phyloP scores from a whole-genome alignment of 2,888 invertebrate genomes.

The Drosophila algonquin region DNA sequence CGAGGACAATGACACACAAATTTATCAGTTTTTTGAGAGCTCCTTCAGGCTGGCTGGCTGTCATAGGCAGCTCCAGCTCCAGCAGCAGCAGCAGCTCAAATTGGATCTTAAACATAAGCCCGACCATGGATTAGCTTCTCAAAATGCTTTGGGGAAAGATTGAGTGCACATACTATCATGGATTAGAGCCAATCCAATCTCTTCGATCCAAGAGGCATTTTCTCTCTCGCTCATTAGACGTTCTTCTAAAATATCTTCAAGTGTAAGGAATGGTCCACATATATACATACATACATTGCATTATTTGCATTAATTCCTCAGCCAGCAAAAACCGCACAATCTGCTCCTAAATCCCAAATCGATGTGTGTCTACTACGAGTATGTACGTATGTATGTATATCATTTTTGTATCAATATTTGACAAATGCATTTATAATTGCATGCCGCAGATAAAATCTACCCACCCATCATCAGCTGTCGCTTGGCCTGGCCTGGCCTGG shows the following conservation, averaged over 20 bases:
- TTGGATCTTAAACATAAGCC: too few relatives aligned
- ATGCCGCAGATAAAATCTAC: slow-evolving; percentile 50
- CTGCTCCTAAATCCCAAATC: slow-evolving; percentile 1
- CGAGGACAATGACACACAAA: too few relatives aligned
- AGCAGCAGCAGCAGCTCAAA: too few relatives aligned
- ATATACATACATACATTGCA: slow-evolving; percentile 39
- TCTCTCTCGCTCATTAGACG: too few relatives aligned
- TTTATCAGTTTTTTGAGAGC: too few relatives aligned
- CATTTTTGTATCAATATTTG: slow-evolving; percentile 52
- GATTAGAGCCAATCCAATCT: too few relatives aligned
- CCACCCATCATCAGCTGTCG: slow-evolving; percentile 5
- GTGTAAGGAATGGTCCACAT: neutral
- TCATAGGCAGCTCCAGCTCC: too few relatives aligned
- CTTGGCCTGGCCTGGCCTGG: slow-evolving; percentile 3
- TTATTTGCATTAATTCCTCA: slow-evolving; percentile 53
- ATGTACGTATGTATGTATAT: slow-evolving; percentile 4
- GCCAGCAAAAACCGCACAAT: slow-evolving; percentile 33
- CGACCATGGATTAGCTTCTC: too few relatives aligned
- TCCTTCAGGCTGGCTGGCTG: too few relatives aligned
- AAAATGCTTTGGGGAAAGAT: too few relatives aligned
- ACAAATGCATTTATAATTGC: slow-evolving; percentile 73
- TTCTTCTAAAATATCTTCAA: neutral
- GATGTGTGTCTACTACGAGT: neutral
- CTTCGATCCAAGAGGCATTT: too few relatives aligned
- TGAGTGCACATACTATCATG: too few relatives aligned